A percentile compares a stretch with the other conserved stretches of the same genome.
Conservation (phyloP, 2,888 invertebrate species). For the Dastarcus helophoroides region DNA sequence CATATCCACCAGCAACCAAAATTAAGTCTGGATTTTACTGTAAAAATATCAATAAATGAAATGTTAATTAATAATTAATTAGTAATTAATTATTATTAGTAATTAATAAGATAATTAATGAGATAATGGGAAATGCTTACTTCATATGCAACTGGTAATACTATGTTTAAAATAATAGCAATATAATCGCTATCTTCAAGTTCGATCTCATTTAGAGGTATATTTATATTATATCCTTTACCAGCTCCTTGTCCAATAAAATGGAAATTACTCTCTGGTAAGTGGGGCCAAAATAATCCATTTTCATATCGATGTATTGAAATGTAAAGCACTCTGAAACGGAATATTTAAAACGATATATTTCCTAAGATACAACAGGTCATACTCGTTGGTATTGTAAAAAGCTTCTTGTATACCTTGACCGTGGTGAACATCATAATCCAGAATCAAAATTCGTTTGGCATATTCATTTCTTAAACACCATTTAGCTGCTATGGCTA, state of each 20-base stretch:
- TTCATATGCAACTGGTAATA: conserved; percentile 2
- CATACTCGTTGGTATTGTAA: not conserved
- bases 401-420: conserved; percentile 2
- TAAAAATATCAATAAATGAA: not conserved
- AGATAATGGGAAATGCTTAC: too few relatives aligned
- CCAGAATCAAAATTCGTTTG: conserved; percentile 1
- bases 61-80: not conserved
- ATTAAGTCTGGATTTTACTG: conserved; percentile 1
- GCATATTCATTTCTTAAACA: too few relatives aligned
- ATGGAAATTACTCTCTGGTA: not conserved
- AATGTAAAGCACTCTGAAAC: conserved; percentile 2
- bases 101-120: not conserved
- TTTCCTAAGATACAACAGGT: too few relatives aligned
- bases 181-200: not conserved
- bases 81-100: not conserved
- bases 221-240: conserved; percentile 4
- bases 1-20: conserved; percentile 1
- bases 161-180: not conserved
- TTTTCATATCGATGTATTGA: conserved; percentile 4
- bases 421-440: conserved; percentile 2
- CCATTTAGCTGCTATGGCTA: conserved; percentile 78
- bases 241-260: conserved; percentile 1
- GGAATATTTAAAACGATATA: too few relatives aligned
- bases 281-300: not conserved
- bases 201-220: conserved; percentile 1